These are phyloP conservation scores for Phyllotreta cruciferae DNA, from an alignment of 2,888 invertebrate species.

Conservation along the genomic window DNA sequence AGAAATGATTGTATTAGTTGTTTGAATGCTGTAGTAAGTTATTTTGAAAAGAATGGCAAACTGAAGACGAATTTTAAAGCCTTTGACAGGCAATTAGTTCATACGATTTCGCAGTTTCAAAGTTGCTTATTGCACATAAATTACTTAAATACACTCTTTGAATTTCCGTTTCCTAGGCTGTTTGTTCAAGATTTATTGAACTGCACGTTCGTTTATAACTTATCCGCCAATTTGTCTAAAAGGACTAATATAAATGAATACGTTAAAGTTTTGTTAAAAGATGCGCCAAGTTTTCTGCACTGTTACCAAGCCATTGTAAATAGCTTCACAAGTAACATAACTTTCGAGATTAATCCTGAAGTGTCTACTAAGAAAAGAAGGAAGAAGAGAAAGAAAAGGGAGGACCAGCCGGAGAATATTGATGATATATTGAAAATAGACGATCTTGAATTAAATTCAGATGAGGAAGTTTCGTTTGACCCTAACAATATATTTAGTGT, in stretches of 20 bases:
- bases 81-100: constrained; percentile 66
- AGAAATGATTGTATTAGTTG: constrained; percentile 67
- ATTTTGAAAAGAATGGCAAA: constrained; percentile 67
- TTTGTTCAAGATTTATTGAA: constrained; percentile 71
- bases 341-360: constrained; percentile 2
- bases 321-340: constrained; percentile 19
- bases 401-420: constrained; percentile 40
- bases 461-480: constrained; percentile 28
- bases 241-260: constrained; percentile 46
- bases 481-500: constrained; percentile 32
- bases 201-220: constrained; percentile 80
- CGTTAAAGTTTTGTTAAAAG: constrained; percentile 41
- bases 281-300: constrained; percentile 27
- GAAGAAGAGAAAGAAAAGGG: constrained; percentile 34
- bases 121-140: constrained; percentile 67
- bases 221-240: constrained; percentile 67
- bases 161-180: constrained; percentile 65
- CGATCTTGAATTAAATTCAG: neutral
- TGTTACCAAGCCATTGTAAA: constrained; percentile 23
- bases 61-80: constrained; percentile 63
- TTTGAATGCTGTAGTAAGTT: constrained; percentile 65
- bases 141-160: constrained; percentile 71
- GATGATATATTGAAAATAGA: neutral
- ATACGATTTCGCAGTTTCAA: constrained; percentile 73
- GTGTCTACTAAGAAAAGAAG: constrained; percentile 13